These are phyloP conservation scores for Heliconius ismenius DNA, from an alignment of 2,888 invertebrate genomes.

Conservation along the genomic window DNA sequence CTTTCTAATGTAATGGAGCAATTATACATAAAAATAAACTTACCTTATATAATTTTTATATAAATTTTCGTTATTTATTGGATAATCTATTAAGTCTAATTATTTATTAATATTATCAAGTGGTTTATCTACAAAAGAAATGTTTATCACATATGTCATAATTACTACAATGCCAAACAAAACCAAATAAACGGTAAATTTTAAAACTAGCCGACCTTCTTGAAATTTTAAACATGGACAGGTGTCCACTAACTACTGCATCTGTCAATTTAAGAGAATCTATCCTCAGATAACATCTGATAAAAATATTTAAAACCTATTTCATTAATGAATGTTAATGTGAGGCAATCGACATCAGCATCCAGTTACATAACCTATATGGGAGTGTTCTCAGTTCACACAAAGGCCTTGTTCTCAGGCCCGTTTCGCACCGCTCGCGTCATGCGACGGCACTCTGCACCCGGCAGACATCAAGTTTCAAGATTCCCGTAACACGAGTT, in stretches of 20 bases:
- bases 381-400: conserved; percentile 61
- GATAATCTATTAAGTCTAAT: background rate
- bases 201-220: conserved; percentile 3
- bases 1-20: conserved; percentile 56
- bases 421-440: conserved; percentile 48
- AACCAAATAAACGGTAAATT: conserved; percentile 42
- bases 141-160: background rate
- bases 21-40: conserved; percentile 40
- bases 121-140: background rate
- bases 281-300: conserved; percentile 52
- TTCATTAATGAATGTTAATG: conserved; percentile 62
- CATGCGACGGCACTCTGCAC: conserved; percentile 51
- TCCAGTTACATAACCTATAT: conserved; percentile 70
- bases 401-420: conserved; percentile 65
- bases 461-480: conserved; percentile 55
- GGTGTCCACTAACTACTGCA: background rate
- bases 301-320: conserved; percentile 37
- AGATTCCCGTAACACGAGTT: conserved; percentile 64
- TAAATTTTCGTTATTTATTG: background rate
- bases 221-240: background rate
- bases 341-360: conserved; percentile 72
- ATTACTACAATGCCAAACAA: conserved; percentile 5
- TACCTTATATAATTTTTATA: conserved; percentile 11
- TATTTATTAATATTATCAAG: background rate
- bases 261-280: conserved; percentile 60